These are phyloP conservation scores for Trichomalopsis sarcophagae DNA, from an alignment of 1,140 invertebrate species.

Conservation along the genomic window DNA sequence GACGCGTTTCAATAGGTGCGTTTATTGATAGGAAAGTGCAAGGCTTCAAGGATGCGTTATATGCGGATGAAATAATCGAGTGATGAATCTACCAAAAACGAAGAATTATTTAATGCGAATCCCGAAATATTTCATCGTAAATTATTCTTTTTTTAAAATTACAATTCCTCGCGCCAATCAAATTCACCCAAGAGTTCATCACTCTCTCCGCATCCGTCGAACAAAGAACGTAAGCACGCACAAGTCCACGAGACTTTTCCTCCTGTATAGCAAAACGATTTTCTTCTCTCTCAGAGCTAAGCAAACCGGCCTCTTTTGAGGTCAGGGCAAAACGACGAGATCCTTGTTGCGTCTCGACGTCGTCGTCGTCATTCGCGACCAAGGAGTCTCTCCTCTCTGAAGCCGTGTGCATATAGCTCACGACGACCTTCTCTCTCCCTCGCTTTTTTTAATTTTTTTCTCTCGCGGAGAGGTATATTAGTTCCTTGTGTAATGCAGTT, in stretches of 20 bases:
- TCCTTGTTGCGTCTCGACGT: constrained; percentile 61
- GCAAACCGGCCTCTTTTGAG: constrained; percentile 67
- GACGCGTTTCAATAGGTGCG: not conserved
- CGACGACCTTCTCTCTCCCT: not conserved
- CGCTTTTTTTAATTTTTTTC: not conserved
- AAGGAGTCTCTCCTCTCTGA: constrained; percentile 50
- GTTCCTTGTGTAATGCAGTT: not conserved
- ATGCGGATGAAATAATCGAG: no score
- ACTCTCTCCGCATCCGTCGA: not conserved
- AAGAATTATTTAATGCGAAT: no score
- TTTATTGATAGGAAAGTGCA: no score
- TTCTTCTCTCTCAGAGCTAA: constrained; percentile 27
- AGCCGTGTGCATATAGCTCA: not conserved
- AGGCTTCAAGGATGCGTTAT: not conserved
- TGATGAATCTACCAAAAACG: no score
- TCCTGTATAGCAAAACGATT: constrained; percentile 27
- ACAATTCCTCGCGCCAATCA: no score
- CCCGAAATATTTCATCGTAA: no score
- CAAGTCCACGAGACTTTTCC: constrained; percentile 23
- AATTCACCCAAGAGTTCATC: not conserved
- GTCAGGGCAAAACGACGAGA: constrained; percentile 64
- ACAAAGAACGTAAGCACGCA: no score
- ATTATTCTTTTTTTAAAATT: no score
- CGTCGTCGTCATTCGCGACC: constrained; percentile 31
- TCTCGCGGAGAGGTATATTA: not conserved